These are phyloP conservation scores for Ptyas mucosa DNA, from an alignment of 2,113 vertebrate genomes.

Conservation along the genomic window DNA sequence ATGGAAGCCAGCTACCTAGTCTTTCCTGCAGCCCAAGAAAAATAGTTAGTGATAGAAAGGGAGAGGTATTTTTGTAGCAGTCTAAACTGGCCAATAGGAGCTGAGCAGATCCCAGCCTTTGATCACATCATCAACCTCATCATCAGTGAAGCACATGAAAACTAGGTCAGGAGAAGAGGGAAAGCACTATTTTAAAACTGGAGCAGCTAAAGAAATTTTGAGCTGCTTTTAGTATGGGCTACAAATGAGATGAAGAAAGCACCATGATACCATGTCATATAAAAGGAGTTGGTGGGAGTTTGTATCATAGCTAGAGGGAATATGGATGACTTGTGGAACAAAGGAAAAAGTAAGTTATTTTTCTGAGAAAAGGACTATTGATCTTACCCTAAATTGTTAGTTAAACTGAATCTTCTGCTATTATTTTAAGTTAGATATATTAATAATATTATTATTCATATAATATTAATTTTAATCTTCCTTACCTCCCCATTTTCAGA, in stretches of 20 bases:
- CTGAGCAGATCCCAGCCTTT: neutral
- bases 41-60: neutral
- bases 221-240: neutral
- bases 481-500: neutral
- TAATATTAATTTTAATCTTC: constrained; percentile 15
- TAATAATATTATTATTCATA: neutral
- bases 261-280: neutral
- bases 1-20: neutral
- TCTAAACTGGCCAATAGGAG: neutral
- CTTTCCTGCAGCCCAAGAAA: neutral
- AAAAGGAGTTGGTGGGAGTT: neutral
- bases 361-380: neutral
- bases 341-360: neutral
- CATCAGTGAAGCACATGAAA: neutral
- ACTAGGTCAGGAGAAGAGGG: neutral
- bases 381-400: constrained; percentile 11
- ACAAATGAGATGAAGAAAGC: neutral
- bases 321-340: neutral
- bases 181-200: neutral
- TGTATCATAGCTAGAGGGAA: neutral
- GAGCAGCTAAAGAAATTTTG: neutral
- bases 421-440: constrained; percentile 18
- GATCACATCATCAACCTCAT: neutral
- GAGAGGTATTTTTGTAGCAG: neutral
- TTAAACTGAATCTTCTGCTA: neutral